A percentile compares a stretch with the other conserved stretches of the same genome.
Evolutionary conservation across 2,113 vertebrate genomes (phyloP).

Genomic region (Colossoma macropomum): DNA sequence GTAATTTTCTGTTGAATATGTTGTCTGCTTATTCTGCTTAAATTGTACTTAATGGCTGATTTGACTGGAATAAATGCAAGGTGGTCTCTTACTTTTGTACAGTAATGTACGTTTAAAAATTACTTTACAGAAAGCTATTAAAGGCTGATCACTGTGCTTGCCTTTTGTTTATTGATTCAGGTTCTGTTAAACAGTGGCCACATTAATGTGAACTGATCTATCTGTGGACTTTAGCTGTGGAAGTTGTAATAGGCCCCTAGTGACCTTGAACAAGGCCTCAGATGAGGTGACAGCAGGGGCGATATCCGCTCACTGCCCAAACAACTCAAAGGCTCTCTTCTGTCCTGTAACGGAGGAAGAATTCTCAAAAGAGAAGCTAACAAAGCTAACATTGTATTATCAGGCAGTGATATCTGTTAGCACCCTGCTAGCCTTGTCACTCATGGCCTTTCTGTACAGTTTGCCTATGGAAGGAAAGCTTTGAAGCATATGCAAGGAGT

Average conservation of each 20-base stretch:
- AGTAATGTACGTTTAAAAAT: no score
- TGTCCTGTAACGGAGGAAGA: neutral
- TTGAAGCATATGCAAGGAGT: neutral
- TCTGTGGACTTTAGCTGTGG: neutral
- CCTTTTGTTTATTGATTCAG: conserved; percentile 3
- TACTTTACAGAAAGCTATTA: neutral
- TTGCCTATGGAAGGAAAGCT: neutral
- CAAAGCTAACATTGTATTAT: conserved; percentile 48
- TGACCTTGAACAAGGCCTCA: conserved; percentile 33
- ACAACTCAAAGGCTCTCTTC: conserved; percentile 3
- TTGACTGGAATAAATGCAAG: no score
- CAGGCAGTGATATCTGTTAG: conserved; percentile 22
- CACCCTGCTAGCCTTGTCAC: conserved; percentile 20
- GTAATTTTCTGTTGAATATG: no score
- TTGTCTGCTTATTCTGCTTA: no score
- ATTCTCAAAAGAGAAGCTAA: conserved; percentile 30
- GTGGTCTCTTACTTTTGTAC: no score
- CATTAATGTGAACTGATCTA: neutral
- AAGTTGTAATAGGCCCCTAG: neutral
- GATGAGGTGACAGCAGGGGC: conserved; percentile 25
- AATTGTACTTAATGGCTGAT: no score
- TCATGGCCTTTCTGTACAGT: neutral
- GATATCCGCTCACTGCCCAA: neutral
- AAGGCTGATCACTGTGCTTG: neutral
- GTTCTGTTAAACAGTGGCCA: neutral